Base-by-base conservation (phyloP, 2,113 vertebrate genomes). In the Pycnonotus jocosus region DNA sequence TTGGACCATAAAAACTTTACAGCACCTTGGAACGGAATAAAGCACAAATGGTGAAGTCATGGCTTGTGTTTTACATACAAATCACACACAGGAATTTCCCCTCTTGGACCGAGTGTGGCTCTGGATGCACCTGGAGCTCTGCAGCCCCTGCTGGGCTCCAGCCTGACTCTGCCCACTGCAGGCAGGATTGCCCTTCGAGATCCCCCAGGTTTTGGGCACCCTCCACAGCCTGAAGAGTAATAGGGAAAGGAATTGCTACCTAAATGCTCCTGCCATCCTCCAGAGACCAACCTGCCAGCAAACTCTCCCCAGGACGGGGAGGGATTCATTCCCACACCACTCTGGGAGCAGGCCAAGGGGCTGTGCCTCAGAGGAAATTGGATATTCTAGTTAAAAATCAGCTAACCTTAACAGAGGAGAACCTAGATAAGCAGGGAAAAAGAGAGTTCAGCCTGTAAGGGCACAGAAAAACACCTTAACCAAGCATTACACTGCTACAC, bases 371-470 rank as follows among this genome's bases (percentile, higher is more conserved):
- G 62, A 47, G 33, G 57, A 56, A 4, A 53, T 24, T 1, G 19
- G 28, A 48, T 70, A 90, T 47, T n/a, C 65, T 65, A 84, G 57
- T 79, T 68, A 90, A 87, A 92, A 72, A 73, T 53, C 86, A 68
- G 30, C 88, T 93, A 73, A 77, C 56, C 74, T 76, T 61, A 74
- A 81, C 48, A 89, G 64, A 86, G 53, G n/a, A 33, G 57, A 53
- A 70, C 15, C 92, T 86, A 88, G n/a, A 78, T 23, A 78, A 60
- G 73, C 65, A 76, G 76, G 28, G 1, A 33, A 47, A 61, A 35
- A 10, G 38, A 33, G 17, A 3, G 24, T 57, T 90, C 50, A 83
- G 60, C 42, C 61, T 14, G 12, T 33, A 62, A 80, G 71, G 87
- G 48, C 81, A 78, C 37, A 73, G 74, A 44, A 54, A 68, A 96